Conservation (phyloP, 2,797 vertebrate genomes). For the Scyliorhinus canicula region DNA sequence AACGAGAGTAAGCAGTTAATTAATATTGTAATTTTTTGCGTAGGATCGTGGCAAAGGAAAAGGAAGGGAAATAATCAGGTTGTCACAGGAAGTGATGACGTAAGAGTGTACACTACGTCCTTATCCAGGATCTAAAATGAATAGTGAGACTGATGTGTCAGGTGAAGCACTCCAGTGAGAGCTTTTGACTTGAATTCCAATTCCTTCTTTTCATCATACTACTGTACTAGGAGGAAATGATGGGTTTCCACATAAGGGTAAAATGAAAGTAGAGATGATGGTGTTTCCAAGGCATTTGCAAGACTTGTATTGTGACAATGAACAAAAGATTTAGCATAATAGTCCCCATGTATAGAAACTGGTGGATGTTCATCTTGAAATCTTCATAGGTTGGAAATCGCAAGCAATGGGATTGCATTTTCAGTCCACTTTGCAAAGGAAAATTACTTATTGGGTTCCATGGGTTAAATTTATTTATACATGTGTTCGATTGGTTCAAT, state of each 20-base stretch:
- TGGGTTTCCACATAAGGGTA: background rate
- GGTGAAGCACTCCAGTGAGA: background rate
- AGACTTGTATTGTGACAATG: background rate
- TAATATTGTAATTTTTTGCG: background rate
- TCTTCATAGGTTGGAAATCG: background rate
- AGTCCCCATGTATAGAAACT: background rate
- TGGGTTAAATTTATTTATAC: background rate
- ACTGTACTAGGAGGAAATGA: background rate
- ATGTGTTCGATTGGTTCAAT: background rate
- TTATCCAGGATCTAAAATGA: background rate
- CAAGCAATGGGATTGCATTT: background rate
- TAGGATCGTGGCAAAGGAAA: background rate
- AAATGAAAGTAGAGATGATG: too few relatives aligned
- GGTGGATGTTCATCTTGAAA: background rate
- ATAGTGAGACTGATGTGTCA: background rate
- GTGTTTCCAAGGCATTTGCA: background rate
- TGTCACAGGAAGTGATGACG: background rate
- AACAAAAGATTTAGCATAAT: background rate
- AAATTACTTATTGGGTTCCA: background rate
- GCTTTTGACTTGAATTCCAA: background rate
- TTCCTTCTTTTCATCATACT: background rate
- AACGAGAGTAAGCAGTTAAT: constrained; percentile 67
- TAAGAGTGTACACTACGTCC: background rate
- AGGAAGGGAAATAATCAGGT: background rate
- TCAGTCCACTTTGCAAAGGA: background rate